Evolutionary conservation across 2,797 vertebrate species (phyloP).

Genomic region (Microchirus variegatus): DNA sequence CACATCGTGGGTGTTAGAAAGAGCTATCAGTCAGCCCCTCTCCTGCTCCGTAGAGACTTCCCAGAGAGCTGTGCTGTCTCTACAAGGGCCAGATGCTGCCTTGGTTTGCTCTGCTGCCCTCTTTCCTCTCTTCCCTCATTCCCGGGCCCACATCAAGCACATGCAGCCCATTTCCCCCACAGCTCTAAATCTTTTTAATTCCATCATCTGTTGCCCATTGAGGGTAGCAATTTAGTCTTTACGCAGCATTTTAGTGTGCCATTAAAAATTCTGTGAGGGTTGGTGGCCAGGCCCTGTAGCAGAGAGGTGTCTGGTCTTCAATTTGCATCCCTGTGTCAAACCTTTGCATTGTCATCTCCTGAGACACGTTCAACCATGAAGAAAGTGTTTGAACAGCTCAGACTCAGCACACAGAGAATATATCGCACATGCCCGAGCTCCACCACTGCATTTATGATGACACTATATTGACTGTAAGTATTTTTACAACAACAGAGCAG

Average conservation of each 20-base stretch:
- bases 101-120: slow-evolving; percentile 69
- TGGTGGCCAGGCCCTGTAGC: slow-evolving; percentile 65
- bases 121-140: slow-evolving; percentile 60
- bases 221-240: slow-evolving; percentile 79
- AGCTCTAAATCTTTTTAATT: slow-evolving; percentile 84
- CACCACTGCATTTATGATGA: slow-evolving; percentile 36
- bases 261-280: slow-evolving; percentile 78
- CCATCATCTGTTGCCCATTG: slow-evolving; percentile 85
- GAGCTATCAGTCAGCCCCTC: slow-evolving; percentile 58
- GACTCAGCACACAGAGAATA: slow-evolving; percentile 51
- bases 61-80: slow-evolving; percentile 63
- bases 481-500: slow-evolving; percentile 26
- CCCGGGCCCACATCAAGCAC: slow-evolving; percentile 75
- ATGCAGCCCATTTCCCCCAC: slow-evolving; percentile 65
- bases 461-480: slow-evolving; percentile 29
- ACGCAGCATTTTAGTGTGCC: slow-evolving; percentile 77
- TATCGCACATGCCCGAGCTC: slow-evolving; percentile 38
- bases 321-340: slow-evolving; percentile 58
- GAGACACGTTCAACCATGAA: slow-evolving; percentile 59
- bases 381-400: slow-evolving; percentile 60
- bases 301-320: slow-evolving; percentile 60
- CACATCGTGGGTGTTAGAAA: slow-evolving; percentile 56
- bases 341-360: slow-evolving; percentile 43
- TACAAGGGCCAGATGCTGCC: slow-evolving; percentile 73
- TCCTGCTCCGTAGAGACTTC: slow-evolving; percentile 53